These are phyloP conservation scores for Archivesica marissinica DNA, from an alignment of 1,140 invertebrate genomes.

Conservation along the genomic window DNA sequence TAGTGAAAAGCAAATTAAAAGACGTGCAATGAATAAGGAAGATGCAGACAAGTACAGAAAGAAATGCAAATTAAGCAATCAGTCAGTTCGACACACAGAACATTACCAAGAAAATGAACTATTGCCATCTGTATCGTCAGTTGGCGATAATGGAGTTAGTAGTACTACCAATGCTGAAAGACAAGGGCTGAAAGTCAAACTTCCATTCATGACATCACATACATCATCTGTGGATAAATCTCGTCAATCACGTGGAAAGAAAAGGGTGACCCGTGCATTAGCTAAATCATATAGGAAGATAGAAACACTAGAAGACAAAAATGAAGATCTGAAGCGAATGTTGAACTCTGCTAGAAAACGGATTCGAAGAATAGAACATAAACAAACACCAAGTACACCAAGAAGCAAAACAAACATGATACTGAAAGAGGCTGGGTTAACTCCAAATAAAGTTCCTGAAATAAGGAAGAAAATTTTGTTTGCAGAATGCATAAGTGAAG, in stretches of 20 bases:
- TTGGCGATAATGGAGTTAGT: not conserved
- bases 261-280: slow-evolving; percentile 9
- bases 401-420: slow-evolving; percentile 21
- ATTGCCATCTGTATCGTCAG: not conserved
- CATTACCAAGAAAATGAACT: not conserved
- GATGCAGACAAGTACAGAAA: not conserved
- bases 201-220: not conserved
- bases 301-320: slow-evolving; percentile 25
- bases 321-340: slow-evolving; percentile 21
- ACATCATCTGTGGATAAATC: not conserved
- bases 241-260: slow-evolving; percentile 31
- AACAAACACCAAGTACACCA: slow-evolving; percentile 4
- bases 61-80: slow-evolving; percentile 3
- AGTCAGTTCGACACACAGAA: not conserved
- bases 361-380: not conserved
- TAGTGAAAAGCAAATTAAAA: not conserved
- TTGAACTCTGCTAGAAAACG: not conserved
- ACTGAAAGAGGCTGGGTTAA: not conserved
- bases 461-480: slow-evolving; percentile 25
- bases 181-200: not conserved
- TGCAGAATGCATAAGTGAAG: slow-evolving; percentile 42
- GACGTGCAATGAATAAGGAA: not conserved
- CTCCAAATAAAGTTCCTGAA: not conserved
- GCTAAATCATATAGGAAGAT: slow-evolving; percentile 32
- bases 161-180: not conserved